phyloP scores from a whole-genome alignment of 2,113 vertebrate genomes.

The Pollachius pollachius region DNA sequence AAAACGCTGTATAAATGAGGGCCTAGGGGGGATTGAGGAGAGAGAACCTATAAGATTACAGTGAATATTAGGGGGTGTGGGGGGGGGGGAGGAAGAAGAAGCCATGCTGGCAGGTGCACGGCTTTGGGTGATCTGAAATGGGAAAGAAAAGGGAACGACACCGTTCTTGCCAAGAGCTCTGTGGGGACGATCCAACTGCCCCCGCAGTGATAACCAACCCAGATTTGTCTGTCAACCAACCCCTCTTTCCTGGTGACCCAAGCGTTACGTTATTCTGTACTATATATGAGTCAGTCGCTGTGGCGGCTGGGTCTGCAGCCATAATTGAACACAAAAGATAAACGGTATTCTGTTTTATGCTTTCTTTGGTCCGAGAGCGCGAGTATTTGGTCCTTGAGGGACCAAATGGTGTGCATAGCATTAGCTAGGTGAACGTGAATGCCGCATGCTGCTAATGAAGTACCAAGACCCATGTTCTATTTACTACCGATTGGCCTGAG shows the following conservation, averaged over 20 bases:
- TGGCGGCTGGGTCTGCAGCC: no score
- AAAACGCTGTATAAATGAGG: no score
- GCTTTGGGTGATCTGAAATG: slow-evolving; percentile 31
- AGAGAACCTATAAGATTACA: background rate
- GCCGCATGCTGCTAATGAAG: no score
- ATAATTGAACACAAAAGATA: background rate
- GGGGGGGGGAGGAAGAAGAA: slow-evolving; percentile 4
- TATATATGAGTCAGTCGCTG: slow-evolving; percentile 17
- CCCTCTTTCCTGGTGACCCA: slow-evolving; percentile 43
- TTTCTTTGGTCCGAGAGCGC: no score
- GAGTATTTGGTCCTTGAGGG: no score
- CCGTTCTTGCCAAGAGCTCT: slow-evolving; percentile 36
- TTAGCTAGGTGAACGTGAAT: no score
- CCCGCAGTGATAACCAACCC: slow-evolving; percentile 59
- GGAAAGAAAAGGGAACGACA: slow-evolving; percentile 35
- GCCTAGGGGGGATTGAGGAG: background rate
- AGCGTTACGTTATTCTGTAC: slow-evolving; percentile 56
- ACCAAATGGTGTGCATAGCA: no score
- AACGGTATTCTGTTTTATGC: background rate
- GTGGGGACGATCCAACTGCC: slow-evolving; percentile 36
- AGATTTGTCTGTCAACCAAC: slow-evolving; percentile 52
- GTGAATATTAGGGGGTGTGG: background rate
- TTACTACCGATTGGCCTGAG: no score
- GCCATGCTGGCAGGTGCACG: slow-evolving; percentile 54
- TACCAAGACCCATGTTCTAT: no score